phyloP scores from a whole-genome alignment of 2,113 vertebrate species.

The Archocentrus centrarchus region DNA sequence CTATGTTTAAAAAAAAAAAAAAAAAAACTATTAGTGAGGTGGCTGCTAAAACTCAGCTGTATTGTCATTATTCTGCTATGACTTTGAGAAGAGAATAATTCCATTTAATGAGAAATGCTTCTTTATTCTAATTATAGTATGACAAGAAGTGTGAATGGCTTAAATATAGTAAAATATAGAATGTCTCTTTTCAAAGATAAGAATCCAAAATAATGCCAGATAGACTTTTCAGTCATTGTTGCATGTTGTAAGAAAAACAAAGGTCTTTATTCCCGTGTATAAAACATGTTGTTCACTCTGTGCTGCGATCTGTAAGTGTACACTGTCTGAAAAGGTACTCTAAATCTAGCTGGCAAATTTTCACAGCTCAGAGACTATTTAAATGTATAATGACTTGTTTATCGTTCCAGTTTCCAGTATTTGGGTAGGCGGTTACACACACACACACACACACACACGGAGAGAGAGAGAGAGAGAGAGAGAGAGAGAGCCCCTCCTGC shows the following conservation, averaged over 20 bases:
- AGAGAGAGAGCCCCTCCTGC: constrained; percentile 36
- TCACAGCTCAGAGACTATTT: background rate
- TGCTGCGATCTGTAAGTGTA: background rate
- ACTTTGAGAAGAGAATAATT: background rate
- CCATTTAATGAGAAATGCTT: background rate
- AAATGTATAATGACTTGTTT: constrained; percentile 44
- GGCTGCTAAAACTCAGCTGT: no score
- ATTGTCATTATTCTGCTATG: background rate
- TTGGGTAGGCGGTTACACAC: constrained; percentile 24
- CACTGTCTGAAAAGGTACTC: background rate
- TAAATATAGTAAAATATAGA: background rate
- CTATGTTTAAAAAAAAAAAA: background rate
- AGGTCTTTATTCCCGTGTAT: background rate
- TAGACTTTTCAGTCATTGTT: background rate
- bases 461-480: constrained; percentile 21
- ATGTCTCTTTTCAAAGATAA: background rate
- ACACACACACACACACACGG: background rate
- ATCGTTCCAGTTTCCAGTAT: constrained; percentile 44
- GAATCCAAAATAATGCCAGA: background rate
- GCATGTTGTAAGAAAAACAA: background rate
- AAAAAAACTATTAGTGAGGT: no score
- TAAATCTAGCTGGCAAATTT: constrained; percentile 5
- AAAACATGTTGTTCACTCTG: background rate
- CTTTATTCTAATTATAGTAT: background rate
- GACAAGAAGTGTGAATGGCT: background rate